Evolutionary conservation across 2,888 invertebrate species (phyloP).

Genomic region (Disparrhopalites patrizii): DNA sequence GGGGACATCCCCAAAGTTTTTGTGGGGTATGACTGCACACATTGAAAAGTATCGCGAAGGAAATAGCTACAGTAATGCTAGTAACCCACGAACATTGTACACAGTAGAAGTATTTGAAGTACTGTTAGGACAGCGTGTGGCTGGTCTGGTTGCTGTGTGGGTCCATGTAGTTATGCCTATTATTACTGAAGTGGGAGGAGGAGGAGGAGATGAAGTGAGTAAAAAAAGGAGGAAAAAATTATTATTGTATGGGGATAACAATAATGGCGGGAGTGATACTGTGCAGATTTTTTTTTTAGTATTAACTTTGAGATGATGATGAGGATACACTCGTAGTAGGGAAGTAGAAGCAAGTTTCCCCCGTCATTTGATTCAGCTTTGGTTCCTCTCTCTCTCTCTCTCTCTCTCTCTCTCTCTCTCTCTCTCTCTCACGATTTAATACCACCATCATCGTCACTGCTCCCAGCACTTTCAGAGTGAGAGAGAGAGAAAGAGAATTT

Average conservation of each 20-base stretch:
- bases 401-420: background rate
- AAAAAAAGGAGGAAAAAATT: background rate
- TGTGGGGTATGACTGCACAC: too few relatives aligned
- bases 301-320: too few relatives aligned
- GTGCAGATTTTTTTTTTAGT: background rate
- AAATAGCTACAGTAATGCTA: too few relatives aligned
- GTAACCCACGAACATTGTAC: too few relatives aligned
- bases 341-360: too few relatives aligned
- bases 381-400: too few relatives aligned
- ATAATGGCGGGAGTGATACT: background rate
- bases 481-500: too few relatives aligned
- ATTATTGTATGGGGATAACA: background rate
- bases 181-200: background rate
- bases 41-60: too few relatives aligned
- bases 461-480: background rate
- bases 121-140: background rate
- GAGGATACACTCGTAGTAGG: too few relatives aligned
- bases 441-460: background rate
- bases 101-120: too few relatives aligned
- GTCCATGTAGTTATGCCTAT: background rate
- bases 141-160: background rate
- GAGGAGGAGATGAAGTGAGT: background rate
- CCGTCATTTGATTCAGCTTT: background rate
- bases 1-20: too few relatives aligned
- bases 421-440: background rate